A percentile compares a stretch with the other conserved stretches of the same genome.
Evolutionary conservation across 1,140 invertebrate species (phyloP).

Genomic region (Lamellibrachia luymesi): DNA sequence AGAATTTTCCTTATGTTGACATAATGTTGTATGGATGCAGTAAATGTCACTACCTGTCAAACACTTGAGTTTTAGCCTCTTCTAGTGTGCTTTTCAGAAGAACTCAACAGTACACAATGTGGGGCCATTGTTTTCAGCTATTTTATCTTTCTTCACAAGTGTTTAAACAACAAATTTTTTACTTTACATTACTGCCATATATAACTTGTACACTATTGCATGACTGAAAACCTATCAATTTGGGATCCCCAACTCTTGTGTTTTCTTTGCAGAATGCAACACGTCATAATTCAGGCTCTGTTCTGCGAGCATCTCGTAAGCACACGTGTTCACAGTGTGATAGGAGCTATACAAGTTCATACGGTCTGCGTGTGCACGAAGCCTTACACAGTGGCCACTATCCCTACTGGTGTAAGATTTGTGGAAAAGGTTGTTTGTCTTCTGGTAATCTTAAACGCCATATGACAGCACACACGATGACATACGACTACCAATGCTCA

Average conservation of each 20-base stretch:
- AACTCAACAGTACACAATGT: neutral
- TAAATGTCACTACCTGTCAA: neutral
- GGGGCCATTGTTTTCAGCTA: neutral
- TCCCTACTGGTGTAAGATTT: slow-evolving; percentile 16
- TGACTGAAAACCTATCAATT: too few species aligned
- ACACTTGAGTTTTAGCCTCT: neutral
- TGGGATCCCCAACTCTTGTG: neutral
- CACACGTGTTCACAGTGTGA: slow-evolving; percentile 5
- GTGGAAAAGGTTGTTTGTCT: slow-evolving; percentile 48
- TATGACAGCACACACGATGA: slow-evolving; percentile 26
- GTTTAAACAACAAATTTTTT: neutral
- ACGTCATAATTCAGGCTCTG: neutral
- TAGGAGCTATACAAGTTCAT: neutral
- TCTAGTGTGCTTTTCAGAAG: neutral
- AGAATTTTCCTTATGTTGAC: too few species aligned
- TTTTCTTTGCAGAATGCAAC: neutral
- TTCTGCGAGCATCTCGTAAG: neutral
- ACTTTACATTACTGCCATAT: too few species aligned
- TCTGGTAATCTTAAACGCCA: slow-evolving; percentile 58
- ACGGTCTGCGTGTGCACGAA: slow-evolving; percentile 48
- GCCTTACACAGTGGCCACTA: neutral
- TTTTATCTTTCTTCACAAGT: neutral
- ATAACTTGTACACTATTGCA: too few species aligned
- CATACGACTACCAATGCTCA: slow-evolving; percentile 63
- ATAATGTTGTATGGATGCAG: neutral